Evolutionary conservation across 2,888 invertebrate genomes (phyloP), one percentile per base, ranked within the genome.

Genomic region (Myopa tessellatipennis): DNA sequence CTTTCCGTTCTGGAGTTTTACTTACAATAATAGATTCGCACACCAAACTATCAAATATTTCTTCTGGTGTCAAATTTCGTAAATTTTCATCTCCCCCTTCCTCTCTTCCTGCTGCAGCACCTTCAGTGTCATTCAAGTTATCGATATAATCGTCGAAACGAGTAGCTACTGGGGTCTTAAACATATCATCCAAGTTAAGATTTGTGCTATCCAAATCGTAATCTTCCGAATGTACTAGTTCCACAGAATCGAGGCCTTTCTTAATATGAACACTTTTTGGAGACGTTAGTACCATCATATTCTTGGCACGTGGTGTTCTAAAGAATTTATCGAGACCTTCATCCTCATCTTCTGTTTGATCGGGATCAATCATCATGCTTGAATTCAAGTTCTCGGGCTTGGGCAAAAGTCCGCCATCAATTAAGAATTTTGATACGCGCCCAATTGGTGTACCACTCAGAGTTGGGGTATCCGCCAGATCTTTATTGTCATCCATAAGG

Each of bases 221-320:
- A 80, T 88, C 85, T 3, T 82, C 80, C 10, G 83, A 82, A 6
- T 84, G 83, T 26, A 26, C 26, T 26, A 26, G 2, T 12, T 82
- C 82, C 1, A 84, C 52, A 0, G 84, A 82, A 74, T 82, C 83
- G 0, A 79, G 69, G 0, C 81, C 78, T 34, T 83, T 80, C 60
- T 87, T 84, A 26, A 88, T 79, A 8, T 86, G 80, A 0, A 85
- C 83, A 80, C 88, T 88, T 4, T 87, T 84, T 0, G 88, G 88
- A 0, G 86, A 83, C 50, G 81, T 84, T 6, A 87, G 84, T 63
- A 88, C 83, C 88, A 88, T 88, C 1, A 86, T 78, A 74, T 86
- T 82, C 78, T 84, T 86, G 14, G 87, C 87, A 36, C 86, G 84
- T 14, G 88, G 88, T 14, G 88, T 88, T 67, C 85, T 88, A 16